Base-by-base conservation (phyloP, 2,113 vertebrate genomes). In the Natator depressus region DNA sequence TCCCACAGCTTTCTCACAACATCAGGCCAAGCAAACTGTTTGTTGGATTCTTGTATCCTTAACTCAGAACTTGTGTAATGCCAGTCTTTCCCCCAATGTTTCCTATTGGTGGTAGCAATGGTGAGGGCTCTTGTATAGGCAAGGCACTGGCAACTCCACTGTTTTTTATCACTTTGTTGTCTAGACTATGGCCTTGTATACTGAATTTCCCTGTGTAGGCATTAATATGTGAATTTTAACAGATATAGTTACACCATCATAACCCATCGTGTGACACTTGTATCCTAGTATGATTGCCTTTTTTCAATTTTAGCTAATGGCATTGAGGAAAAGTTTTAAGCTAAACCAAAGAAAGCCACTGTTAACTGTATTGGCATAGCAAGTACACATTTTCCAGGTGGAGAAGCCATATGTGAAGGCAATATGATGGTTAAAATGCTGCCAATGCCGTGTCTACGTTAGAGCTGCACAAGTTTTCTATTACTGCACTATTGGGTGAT, bases 281-380 rank as follows among this genome's bases (percentile, higher is more conserved):
- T 57, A 10, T 14, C 42, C 10, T 82, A 25, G 54, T 46, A 42
- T 8, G 10, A 81, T 31, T 86, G 84, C 69, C 11, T 49, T 82
- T 46, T 27, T 90, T 91, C 80, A 16, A 5, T 90, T 80, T 57
- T 14, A 83, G 12, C 47, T 82, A 88, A 49, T 89, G 51, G 6
- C 8, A 46, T 5, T n/a, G n/a, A 91, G 51, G 42, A 65, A 91
- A 42, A 55, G 95, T 86, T 92, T 95, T 69, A 83, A 20, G 0
- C 0, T 93, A 87, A 88, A 88, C 31, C 50, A 55, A n/a, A 65
- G 25, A 46, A 54, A 78, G 89, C 16, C 16, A 62, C 11, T 93
- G 57, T 84, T 49, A 22, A 13, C 17, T 62, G 49, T 46, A 96
- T 96, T 91, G 91, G 96, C 94, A 95, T 95, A 92, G 93, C 96